A percentile compares a stretch with the other conserved stretches of the same genome.
phyloP scores from a whole-genome alignment of 2,797 vertebrate species.

The Saxicola maurus region DNA sequence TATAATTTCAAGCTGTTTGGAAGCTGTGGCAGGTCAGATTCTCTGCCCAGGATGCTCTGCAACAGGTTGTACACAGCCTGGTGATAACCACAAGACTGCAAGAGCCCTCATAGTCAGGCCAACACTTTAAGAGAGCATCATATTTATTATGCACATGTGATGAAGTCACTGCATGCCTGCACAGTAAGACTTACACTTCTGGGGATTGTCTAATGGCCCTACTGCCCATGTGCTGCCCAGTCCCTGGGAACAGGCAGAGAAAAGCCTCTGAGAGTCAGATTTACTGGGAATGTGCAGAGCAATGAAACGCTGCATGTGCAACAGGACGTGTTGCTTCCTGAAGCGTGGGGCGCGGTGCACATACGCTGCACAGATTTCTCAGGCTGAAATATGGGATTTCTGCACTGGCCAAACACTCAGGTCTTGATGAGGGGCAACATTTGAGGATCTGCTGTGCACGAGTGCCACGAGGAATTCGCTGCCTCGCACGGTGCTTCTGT shows the following conservation, averaged over 20 bases:
- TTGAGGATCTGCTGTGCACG: neutral
- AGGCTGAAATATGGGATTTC: neutral
- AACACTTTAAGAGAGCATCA: neutral
- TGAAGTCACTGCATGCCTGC: neutral
- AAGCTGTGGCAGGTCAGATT: neutral
- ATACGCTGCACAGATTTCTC: slow-evolving; percentile 56
- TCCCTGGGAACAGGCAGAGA: neutral
- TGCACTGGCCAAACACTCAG: neutral
- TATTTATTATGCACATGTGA: slow-evolving; percentile 34
- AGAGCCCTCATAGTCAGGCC: slow-evolving; percentile 12
- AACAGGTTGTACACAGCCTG: slow-evolving; percentile 20
- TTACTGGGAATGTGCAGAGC: slow-evolving; percentile 11
- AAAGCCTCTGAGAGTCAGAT: slow-evolving; percentile 31
- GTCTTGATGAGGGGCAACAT: neutral
- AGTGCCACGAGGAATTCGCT: neutral
- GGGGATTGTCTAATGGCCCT: slow-evolving; percentile 8
- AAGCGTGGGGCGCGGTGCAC: neutral
- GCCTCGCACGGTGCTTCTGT: neutral
- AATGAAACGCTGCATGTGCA: slow-evolving; percentile 42
- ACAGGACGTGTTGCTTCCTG: slow-evolving; percentile 52
- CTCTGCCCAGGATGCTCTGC: slow-evolving; percentile 3
- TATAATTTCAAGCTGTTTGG: slow-evolving; percentile 35
- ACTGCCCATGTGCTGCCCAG: slow-evolving; percentile 54
- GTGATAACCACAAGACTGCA: slow-evolving; percentile 49
- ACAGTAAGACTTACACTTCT: slow-evolving; percentile 14